These are phyloP conservation scores for Tragulus kanchil DNA, from an alignment of 2,113 vertebrate genomes.

Conservation along the genomic window DNA sequence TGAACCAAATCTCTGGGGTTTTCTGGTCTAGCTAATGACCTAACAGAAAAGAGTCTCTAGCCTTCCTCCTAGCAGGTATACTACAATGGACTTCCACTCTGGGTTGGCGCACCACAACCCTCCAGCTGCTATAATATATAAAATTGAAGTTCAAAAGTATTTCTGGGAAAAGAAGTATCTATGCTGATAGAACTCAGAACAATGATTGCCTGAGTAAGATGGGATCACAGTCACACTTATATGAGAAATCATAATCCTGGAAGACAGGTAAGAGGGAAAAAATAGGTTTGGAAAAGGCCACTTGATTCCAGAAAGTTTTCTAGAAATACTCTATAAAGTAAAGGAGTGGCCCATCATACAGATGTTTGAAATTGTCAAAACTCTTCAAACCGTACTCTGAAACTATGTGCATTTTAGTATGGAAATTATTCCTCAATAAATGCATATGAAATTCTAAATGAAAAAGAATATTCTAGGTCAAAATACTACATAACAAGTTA, in stretches of 20 bases:
- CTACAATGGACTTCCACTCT: not conserved
- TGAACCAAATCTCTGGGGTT: not conserved
- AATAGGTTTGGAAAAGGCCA: not conserved
- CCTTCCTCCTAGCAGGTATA: no score
- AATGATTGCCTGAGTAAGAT: not conserved
- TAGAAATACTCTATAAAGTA: not conserved
- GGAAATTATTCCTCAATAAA: not conserved
- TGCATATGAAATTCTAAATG: not conserved
- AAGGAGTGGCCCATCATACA: not conserved
- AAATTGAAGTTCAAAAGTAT: not conserved
- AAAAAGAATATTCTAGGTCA: not conserved
- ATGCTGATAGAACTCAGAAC: not conserved
- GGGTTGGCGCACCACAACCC: not conserved
- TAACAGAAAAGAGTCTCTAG: not conserved
- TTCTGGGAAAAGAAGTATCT: not conserved
- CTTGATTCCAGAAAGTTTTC: not conserved
- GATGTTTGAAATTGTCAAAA: not conserved
- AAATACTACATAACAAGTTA: not conserved
- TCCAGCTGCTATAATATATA: not conserved
- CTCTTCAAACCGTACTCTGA: not conserved
- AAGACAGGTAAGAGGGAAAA: not conserved
- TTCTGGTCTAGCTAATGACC: not conserved
- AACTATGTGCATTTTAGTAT: not conserved
- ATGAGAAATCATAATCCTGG: not conserved
- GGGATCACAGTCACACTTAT: not conserved